A percentile compares a stretch with the other conserved stretches of the same genome.
phyloP scores from a whole-genome alignment of 2,113 vertebrate species.

The Oreotragus oreotragus region DNA sequence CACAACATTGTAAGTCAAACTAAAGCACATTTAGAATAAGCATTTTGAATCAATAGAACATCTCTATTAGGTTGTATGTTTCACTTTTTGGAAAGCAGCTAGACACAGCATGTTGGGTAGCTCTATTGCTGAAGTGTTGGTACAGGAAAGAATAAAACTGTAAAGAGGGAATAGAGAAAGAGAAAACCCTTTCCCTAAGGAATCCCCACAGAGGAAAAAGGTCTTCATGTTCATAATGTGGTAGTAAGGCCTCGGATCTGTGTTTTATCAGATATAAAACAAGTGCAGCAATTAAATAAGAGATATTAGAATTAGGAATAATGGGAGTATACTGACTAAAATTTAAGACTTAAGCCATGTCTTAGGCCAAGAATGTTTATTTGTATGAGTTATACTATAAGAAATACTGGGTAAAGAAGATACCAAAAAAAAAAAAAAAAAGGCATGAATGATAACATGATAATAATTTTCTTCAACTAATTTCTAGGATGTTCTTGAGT shows the following conservation, averaged over 20 bases:
- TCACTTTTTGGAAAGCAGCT: conserved; percentile 21
- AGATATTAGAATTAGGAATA: not conserved
- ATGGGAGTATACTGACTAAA: not conserved
- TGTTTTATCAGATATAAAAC: not conserved
- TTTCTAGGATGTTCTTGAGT: not conserved
- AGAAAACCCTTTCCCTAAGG: not conserved
- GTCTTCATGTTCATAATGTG: not conserved
- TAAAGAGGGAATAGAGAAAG: not conserved
- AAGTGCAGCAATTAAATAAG: not conserved
- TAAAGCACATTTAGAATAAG: conserved; percentile 34
- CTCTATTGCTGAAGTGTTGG: not conserved
- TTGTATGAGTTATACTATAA: not conserved
- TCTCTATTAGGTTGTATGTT: not conserved
- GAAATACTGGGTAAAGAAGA: not conserved
- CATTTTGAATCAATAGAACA: conserved; percentile 9
- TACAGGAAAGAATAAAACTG: conserved; percentile 22
- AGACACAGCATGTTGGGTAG: not conserved
- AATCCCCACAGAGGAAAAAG: not conserved
- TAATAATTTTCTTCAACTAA: not conserved
- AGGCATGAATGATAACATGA: not conserved
- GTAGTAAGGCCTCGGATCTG: not conserved
- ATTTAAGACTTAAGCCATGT: not conserved
- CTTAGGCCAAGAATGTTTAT: not conserved
- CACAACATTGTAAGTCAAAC: not conserved
- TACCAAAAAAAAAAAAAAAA: not conserved